Evolutionary conservation across 2,888 invertebrate genomes (phyloP), one percentile per base, ranked within the genome.

Genomic region (Drosophila helvetica): DNA sequence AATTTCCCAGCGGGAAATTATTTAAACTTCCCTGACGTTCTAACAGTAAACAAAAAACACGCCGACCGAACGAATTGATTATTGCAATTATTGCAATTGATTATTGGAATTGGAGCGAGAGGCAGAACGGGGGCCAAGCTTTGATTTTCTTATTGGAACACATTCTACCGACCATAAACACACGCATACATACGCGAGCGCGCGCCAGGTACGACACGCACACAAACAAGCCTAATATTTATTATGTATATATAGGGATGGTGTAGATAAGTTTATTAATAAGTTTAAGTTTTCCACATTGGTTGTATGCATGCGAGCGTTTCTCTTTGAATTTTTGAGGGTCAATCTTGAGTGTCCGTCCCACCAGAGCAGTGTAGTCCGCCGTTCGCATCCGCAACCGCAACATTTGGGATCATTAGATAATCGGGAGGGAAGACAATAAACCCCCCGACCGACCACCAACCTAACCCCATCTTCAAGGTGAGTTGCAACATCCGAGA

Each of bases 211-310:
- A 38, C 10, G 33, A 47, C 18, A 33, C 19, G 15, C 50, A 38
- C 46, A 46, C 50, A 58, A n/a, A 19, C 38, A 50, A 5, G 19
- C 30, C 19, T 17, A 15, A 38, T 38, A 38, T 15, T 53, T 56
- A 50, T 54, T 74, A 75, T 46, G 70, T 85, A 84, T 51, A 61
- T 45, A 38, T n/a, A n/a, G 38, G 38, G 38, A 45, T 45, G 43
- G 64, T 50, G 62, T 55, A 78, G 60, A 76, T 76, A 73, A 73
- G 82, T 85, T 82, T 82, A 82, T 86, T 86, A 86, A 82, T 88
- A 82, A 51, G 48, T 27, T 30, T 15, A 50, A 10, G 22, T 17
- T 43, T 57, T 17, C 8, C 4, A 52, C 27, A 38, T 33, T 33
- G 33, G 18, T 52, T 33, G n/a, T 42, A 12, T 63, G 48, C 51